Evolutionary conservation across 2,113 vertebrate species (phyloP).

Genomic region (Melanocharis versteri): DNA sequence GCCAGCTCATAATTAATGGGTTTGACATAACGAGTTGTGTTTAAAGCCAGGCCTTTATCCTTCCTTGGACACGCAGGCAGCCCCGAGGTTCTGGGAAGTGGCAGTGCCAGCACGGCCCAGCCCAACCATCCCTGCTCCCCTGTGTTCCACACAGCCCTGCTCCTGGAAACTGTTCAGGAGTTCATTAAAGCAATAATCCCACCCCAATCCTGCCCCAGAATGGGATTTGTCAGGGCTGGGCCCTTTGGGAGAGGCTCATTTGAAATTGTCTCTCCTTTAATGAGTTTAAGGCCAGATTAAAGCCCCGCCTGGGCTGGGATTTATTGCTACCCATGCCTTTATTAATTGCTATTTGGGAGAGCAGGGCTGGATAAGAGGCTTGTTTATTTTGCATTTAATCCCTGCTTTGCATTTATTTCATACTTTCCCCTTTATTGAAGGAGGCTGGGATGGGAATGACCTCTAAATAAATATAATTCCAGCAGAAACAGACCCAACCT

Average conservation of each 20-base stretch:
- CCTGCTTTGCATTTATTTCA: background rate
- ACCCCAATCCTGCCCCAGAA: background rate
- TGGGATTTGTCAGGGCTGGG: background rate
- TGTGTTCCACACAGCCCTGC: constrained; percentile 17
- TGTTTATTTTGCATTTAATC: background rate
- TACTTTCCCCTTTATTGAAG: background rate
- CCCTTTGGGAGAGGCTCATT: background rate
- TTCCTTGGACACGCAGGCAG: background rate
- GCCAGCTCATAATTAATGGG: background rate
- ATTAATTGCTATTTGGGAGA: background rate
- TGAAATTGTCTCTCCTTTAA: constrained; percentile 13
- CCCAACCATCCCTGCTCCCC: constrained; percentile 20
- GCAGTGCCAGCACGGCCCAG: background rate
- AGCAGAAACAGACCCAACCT: background rate
- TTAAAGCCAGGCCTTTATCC: background rate
- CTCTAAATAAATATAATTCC: background rate
- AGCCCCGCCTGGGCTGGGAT: background rate
- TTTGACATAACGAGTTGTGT: background rate
- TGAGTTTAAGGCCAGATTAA: constrained; percentile 17
- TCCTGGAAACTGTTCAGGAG: constrained; percentile 15
- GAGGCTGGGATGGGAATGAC: background rate
- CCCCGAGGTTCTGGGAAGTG: background rate
- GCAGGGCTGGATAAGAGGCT: background rate
- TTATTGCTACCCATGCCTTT: background rate
- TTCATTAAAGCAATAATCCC: constrained; percentile 29